Percentiles rank a stretch among this genome's conserved stretches.
Conservation (phyloP, 2,888 invertebrate genomes). For the Drosophila kuntzei region DNA sequence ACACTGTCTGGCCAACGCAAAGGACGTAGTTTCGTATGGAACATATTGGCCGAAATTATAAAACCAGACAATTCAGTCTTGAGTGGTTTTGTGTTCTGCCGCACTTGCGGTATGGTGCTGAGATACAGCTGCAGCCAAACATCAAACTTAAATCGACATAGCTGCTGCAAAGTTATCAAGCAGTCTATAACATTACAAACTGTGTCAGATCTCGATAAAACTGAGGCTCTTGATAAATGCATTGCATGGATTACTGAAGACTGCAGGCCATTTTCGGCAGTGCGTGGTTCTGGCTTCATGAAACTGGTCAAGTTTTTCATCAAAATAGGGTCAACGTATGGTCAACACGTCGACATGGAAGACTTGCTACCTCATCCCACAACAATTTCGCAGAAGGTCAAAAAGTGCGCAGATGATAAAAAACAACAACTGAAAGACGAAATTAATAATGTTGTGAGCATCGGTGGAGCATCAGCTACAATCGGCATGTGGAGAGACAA, state of each 20-base stretch:
- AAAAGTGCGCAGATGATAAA: neutral
- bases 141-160: neutral
- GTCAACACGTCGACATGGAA: neutral
- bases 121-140: neutral
- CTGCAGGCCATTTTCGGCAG: neutral
- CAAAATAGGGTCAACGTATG: neutral
- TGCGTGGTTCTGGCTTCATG: neutral
- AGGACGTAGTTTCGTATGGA: too few species aligned
- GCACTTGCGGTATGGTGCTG: neutral
- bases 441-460: constrained; percentile 1
- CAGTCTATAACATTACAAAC: neutral
- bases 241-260: constrained; percentile 1
- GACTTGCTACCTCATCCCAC: neutral
- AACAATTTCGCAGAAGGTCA: neutral
- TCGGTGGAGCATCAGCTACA: neutral
- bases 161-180: neutral
- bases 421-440: neutral
- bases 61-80: neutral
- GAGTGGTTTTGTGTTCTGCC: constrained; percentile 1
- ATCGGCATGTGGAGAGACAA: neutral
- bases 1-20: too few species aligned
- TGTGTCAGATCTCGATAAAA: neutral
- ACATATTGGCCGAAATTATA: neutral
- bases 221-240: neutral
- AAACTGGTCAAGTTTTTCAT: neutral